Percentiles rank a stretch among this genome's conserved stretches.
phyloP scores from a whole-genome alignment of 2,888 invertebrate species.

The Trichopoda pennipes region DNA sequence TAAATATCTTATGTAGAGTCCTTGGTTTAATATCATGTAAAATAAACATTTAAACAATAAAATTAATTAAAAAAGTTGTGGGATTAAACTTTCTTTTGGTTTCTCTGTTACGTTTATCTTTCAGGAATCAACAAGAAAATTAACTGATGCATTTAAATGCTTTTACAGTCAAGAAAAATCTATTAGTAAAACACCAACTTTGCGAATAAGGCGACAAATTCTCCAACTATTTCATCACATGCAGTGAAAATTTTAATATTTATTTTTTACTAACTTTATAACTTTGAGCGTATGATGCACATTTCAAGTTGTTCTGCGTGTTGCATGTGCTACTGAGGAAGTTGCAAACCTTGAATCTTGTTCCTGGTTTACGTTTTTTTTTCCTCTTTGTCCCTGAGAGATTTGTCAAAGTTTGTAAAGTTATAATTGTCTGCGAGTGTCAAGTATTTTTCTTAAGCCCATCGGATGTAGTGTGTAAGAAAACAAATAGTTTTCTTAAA shows the following conservation, averaged over 20 bases:
- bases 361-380: not conserved
- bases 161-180: conserved; percentile 2
- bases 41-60: conserved; percentile 53
- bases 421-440: conserved; percentile 57
- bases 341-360: conserved; percentile 30
- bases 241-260: not conserved
- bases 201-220: too few relatives aligned
- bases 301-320: not conserved
- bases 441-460: conserved; percentile 40
- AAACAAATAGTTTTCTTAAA: conserved; percentile 35
- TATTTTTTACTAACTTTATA: not conserved
- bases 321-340: conserved; percentile 11
- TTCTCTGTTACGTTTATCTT: conserved; percentile 25
- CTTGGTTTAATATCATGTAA: conserved; percentile 51
- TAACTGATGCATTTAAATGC: conserved; percentile 24
- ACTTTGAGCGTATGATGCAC: conserved; percentile 6
- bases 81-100: conserved; percentile 53
- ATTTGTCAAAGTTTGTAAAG: conserved; percentile 57
- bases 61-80: conserved; percentile 64
- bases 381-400: conserved; percentile 21
- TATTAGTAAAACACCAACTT: not conserved
- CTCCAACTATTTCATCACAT: too few relatives aligned
- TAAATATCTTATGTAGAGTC: not conserved
- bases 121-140: conserved; percentile 2
- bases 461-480: not conserved